Base-by-base conservation (phyloP, 2,797 vertebrate species). In the Enteromius mattozi region DNA sequence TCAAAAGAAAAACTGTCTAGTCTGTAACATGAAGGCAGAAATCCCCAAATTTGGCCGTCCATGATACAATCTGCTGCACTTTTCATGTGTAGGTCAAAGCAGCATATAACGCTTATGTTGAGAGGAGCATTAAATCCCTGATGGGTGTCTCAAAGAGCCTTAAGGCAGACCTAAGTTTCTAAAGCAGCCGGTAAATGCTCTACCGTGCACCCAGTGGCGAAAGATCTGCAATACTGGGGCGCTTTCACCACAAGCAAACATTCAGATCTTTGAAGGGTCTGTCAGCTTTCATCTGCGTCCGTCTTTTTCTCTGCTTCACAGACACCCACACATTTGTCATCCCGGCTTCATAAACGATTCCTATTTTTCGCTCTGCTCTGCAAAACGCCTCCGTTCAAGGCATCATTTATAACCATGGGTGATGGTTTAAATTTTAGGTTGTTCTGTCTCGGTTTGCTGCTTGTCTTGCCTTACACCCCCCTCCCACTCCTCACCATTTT, bases 271-370 rank as follows among this genome's bases (percentile, higher is more conserved):
- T 69, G 40, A 33, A 80, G 70, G 33, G 24, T 74, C 75, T n/a
- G 70, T 68, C 68, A 35, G 68, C 68, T 59, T 56, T 68, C 51
- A 66, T 81, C 79, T 35, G 12, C n/a, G 30, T n/a, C 17, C 13
- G 24, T 69, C 84, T 76, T 81, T 61, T 59, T 79, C 63, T 76
- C 61, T 63, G 4, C 68, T 51, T 70, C 82, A 81, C 51, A 81
- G 37, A 63, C 78, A 83, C 81, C 81, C 49, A 74, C 49, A 76
- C 51, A 63, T 86, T 66, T 71, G 61, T 75, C 75, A 83, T 83
- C 65, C 35, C 27, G 19, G 61, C 82, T 69, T 78, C 47, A 83
- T 56, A 77, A 83, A 78, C 6, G 6, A 69, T 42, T 77, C 74
- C 47, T 76, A 33, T 83, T 83, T 76, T 78, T 16, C 37, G 3